Base-by-base conservation (phyloP, 1,140 invertebrate genomes). In the Ips typographus region DNA sequence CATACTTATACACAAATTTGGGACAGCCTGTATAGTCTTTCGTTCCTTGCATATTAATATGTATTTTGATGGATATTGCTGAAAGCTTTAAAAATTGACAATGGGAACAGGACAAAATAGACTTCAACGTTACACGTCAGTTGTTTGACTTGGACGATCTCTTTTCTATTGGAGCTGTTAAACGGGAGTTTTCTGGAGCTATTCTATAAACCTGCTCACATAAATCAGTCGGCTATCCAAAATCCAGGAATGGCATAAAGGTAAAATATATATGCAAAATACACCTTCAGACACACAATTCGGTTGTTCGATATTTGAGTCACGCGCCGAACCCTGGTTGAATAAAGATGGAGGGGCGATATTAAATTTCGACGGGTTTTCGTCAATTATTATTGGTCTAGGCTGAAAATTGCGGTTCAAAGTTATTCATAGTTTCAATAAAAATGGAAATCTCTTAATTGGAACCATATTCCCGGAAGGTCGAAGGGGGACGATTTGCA, bases 191-290 rank as follows among this genome's bases (percentile, higher is more conserved):
- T 22, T 22, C 22, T 22, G 22, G 22, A 22, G 22, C 22, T 22
- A 22, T 22, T 22, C 22, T 22, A 22, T 22, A 47, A 47, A 47
- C 44, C n/a, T n/a, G 44, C 44, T 55, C 22, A 6, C 53, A 55
- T 55, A 55, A 55, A 55, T 55, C 53, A 55, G 53, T 38, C 53
- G 53, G 5, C 37, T 55, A 61, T 39, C 4, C 2, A 47, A 47
- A 44, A 61, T 40, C 42, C 59, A 40, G 43, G 44, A 61, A 43
- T 22, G 59, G 22, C 42, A 49, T 61, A 61, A 61, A 61, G 4
- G 37, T 61, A 44, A 47, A 61, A 61, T 61, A 61, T 44, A 38
- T 61, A 61, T 61, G 59, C 44, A 61, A 61, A 61, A 61, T 49
- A 47, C 43, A 49, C 41, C 59, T 36, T 61, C 59, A 49, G 59